These are phyloP conservation scores for Eleginops maclovinus DNA, from an alignment of 2,113 vertebrate species.

Conservation along the genomic window DNA sequence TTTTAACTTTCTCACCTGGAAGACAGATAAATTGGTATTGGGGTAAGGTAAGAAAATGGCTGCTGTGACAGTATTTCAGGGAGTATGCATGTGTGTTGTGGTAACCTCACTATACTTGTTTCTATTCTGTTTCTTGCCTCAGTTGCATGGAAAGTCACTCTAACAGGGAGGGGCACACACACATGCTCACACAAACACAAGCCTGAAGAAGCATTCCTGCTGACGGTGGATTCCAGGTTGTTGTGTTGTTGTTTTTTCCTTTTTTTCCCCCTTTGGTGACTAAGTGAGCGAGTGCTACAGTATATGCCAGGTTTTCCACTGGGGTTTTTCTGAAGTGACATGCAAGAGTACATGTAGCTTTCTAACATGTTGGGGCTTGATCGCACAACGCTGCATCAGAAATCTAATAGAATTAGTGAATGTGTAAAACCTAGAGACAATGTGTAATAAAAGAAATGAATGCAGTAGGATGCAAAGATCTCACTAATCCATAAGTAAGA, in stretches of 20 bases:
- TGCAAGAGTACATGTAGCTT: neutral
- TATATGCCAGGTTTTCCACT: slow-evolving; percentile 53
- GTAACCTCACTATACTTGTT: slow-evolving; percentile 41
- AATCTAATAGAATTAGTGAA: neutral
- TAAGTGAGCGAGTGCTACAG: slow-evolving; percentile 31
- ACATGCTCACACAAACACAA: slow-evolving; percentile 25
- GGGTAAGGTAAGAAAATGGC: slow-evolving; percentile 4
- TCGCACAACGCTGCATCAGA: neutral
- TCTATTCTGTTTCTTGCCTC: slow-evolving; percentile 40
- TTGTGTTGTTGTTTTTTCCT: slow-evolving; percentile 5
- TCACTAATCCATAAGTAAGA: neutral
- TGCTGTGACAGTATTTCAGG: slow-evolving; percentile 5
- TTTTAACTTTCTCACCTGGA: neutral
- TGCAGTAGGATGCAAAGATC: neutral
- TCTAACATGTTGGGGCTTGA: slow-evolving; percentile 44
- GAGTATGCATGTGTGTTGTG: slow-evolving; percentile 29
- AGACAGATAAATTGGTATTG: slow-evolving; percentile 8
- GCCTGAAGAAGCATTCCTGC: slow-evolving; percentile 34
- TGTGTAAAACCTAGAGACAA: slow-evolving; percentile 34
- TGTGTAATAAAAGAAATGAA: slow-evolving; percentile 21
- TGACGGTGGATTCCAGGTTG: slow-evolving; percentile 21
- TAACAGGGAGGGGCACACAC: slow-evolving; percentile 56
- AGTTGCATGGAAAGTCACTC: slow-evolving; percentile 59
- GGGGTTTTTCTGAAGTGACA: slow-evolving; percentile 42
- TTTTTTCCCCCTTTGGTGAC: slow-evolving; percentile 41